A percentile compares a stretch with the other conserved stretches of the same genome.
Conservation (phyloP, 1,140 invertebrate genomes). For the Eriocheir sinensis region DNA sequence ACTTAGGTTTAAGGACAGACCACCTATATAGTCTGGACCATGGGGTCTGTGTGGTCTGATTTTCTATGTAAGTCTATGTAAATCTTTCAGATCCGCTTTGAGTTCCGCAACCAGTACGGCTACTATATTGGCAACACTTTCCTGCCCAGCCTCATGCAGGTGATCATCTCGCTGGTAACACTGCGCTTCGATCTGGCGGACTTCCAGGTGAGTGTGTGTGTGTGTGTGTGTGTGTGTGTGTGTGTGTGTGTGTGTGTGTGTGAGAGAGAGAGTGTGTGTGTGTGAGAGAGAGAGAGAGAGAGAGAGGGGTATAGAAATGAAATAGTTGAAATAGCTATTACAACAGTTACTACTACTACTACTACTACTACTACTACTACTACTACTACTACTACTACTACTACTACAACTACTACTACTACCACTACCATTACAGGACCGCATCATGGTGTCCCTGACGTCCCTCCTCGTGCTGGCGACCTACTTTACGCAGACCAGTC, state of each 20-base stretch:
- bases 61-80: too few relatives aligned
- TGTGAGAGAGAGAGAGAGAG: too few relatives aligned
- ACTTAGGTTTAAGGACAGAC: too few relatives aligned
- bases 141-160: conserved; percentile 65
- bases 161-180: conserved; percentile 59
- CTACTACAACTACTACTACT: too few relatives aligned
- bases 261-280: too few relatives aligned
- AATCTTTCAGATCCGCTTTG: conserved; percentile 16
- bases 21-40: too few relatives aligned
- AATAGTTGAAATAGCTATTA: too few relatives aligned
- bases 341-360: too few relatives aligned
- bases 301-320: too few relatives aligned
- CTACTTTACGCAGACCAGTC: conserved; percentile 67
- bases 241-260: background rate
- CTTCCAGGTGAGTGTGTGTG: conserved; percentile 62
- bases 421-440: conserved; percentile 29
- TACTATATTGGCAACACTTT: conserved; percentile 74
- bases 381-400: background rate
- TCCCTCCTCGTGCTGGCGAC: conserved; percentile 64
- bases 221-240: conserved; percentile 17
- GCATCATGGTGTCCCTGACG: conserved; percentile 73
- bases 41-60: too few relatives aligned
- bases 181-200: conserved; percentile 66
- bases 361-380: too few relatives aligned
- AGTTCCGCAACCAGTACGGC: conserved; percentile 67